phyloP scores from a whole-genome alignment of 1,140 invertebrate genomes.

The Hyposmocoma kahamanoa region DNA sequence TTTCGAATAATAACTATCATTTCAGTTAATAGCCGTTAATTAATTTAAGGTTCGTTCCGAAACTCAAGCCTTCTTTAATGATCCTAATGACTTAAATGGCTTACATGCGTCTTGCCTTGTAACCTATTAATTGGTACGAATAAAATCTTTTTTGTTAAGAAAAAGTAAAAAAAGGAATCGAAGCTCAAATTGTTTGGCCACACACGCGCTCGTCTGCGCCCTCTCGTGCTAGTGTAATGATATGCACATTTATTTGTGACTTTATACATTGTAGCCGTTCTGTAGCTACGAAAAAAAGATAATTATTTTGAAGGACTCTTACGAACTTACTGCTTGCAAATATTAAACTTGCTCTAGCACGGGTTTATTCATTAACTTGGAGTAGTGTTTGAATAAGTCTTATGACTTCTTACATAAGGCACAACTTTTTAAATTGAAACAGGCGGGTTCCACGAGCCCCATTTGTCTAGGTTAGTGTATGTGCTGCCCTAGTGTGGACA shows the following conservation, averaged over 20 bases:
- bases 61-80: slow-evolving; percentile 49
- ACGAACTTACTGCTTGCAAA: too few relatives aligned
- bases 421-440: too few relatives aligned
- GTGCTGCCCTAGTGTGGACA: too few relatives aligned
- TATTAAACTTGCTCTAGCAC: too few relatives aligned
- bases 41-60: slow-evolving; percentile 43
- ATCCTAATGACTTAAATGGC: slow-evolving; percentile 47
- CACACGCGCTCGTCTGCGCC: slow-evolving; percentile 46
- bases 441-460: too few relatives aligned
- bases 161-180: slow-evolving; percentile 43
- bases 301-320: too few relatives aligned
- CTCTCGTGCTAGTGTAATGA: slow-evolving; percentile 62
- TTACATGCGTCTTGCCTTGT: slow-evolving; percentile 39
- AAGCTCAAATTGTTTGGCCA: slow-evolving; percentile 43
- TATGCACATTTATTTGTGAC: slow-evolving; percentile 68
- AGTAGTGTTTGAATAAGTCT: too few relatives aligned
- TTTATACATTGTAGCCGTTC: slow-evolving; percentile 6
- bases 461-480: too few relatives aligned
- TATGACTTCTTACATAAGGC: too few relatives aligned
- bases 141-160: slow-evolving; percentile 31
- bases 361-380: too few relatives aligned
- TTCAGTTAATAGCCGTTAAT: slow-evolving; percentile 43
- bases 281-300: too few relatives aligned
- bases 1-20: slow-evolving; percentile 36
- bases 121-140: slow-evolving; percentile 45